Evolutionary conservation across 2,888 invertebrate species (phyloP), one percentile per base, ranked within the genome.

Genomic region (Drosophila histrio): DNA sequence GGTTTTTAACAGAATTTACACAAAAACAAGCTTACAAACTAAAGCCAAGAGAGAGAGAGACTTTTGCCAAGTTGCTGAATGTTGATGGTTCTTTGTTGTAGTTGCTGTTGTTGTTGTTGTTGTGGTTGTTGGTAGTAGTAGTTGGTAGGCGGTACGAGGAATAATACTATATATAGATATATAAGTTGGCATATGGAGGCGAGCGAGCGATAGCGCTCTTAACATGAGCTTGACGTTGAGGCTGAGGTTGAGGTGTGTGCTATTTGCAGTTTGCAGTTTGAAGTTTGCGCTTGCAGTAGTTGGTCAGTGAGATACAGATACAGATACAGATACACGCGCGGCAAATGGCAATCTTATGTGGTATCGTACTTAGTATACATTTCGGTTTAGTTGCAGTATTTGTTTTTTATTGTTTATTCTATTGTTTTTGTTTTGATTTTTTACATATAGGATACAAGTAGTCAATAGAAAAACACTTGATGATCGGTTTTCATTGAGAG

Each of bases 281-380:
- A 19, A 32, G 39, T 43, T 59, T 52, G 65, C 69, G 56, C 41
- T 81, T 81, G 78, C 78, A 70, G 76, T 78, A 75, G 71, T 74
- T 84, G 77, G 68, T 84, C 79, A 84, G 85, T 79, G 82, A 72
- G 68, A 64, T 75, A 72, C 66, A 83, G 61, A 62, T 64, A 63
- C 41, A 52, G 39, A 60, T 64, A 68, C 41, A 47, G 36, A 65
- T 60, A 77, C 17, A 77, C 73, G 66, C 52, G 66, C 74, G 62
- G 57, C 59, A 67, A 67, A 44, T 75, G 67, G 56, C 77, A 60
- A 68, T 84, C 82, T 81, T 81, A 84, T 66, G 61, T 78, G 65
- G 34, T 81, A 83, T 67, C 53, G 64, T 60, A 68, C 72, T 83
- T 78, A 73, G 67, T 68, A 76, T 70, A 84, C 66, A 76, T 67